phyloP scores from a whole-genome alignment of 1,140 invertebrate species.

The Pseudobourletiella spinata region DNA sequence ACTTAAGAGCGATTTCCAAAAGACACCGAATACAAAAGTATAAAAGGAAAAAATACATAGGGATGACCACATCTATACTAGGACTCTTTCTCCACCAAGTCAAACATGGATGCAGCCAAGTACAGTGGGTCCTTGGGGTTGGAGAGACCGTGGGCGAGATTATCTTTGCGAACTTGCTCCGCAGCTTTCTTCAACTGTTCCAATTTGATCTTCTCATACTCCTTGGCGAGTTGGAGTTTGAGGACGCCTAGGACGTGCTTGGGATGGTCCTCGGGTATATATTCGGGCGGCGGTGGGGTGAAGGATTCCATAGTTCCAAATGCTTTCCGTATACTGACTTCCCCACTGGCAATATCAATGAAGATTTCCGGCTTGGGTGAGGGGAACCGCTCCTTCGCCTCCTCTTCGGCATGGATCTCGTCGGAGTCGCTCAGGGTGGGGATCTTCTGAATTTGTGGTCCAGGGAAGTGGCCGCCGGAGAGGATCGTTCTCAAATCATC shows the following conservation, averaged over 20 bases:
- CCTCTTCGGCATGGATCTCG: neutral
- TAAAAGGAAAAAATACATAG: neutral
- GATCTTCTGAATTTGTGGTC: neutral
- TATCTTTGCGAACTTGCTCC: conserved; percentile 24
- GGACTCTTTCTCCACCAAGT: conserved; percentile 20
- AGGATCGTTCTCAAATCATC: conserved; percentile 13
- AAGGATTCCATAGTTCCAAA: conserved; percentile 16
- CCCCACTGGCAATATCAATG: conserved; percentile 33
- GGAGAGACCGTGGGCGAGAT: conserved; percentile 15
- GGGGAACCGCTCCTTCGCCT: neutral
- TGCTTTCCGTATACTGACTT: conserved; percentile 32
- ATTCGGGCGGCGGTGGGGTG: conserved; percentile 9
- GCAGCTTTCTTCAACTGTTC: conserved; percentile 19
- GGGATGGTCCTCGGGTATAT: conserved; percentile 7
- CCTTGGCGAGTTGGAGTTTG: neutral
- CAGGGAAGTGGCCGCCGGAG: neutral
- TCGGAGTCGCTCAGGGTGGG: neutral
- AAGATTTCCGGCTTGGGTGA: conserved; percentile 20
- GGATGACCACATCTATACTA: neutral
- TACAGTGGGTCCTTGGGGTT: conserved; percentile 16
- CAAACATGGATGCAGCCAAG: conserved; percentile 22
- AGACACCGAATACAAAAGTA: too few species aligned
- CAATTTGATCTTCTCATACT: conserved; percentile 23
- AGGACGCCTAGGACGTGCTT: neutral
- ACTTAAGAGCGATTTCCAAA: neutral